phyloP scores from a whole-genome alignment of 2,113 vertebrate species.

The Psammodynastes pulverulentus region DNA sequence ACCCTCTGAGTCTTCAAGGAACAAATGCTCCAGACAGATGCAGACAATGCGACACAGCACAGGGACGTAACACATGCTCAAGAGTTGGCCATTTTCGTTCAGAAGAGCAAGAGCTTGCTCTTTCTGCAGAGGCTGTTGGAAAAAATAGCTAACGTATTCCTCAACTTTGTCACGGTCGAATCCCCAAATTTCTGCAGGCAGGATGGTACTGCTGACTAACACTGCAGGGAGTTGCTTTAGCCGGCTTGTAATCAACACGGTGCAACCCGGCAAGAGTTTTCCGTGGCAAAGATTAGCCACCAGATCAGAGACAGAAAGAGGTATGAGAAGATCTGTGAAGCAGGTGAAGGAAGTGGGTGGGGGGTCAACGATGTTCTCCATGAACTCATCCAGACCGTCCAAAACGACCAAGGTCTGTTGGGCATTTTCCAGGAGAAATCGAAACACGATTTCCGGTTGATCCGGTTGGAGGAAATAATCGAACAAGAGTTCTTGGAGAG shows the following conservation, averaged over 20 bases:
- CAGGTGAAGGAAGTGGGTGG: neutral
- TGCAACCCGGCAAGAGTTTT: constrained; percentile 80
- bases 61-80: constrained; percentile 80
- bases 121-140: constrained; percentile 45
- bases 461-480: constrained; percentile 72
- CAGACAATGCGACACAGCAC: constrained; percentile 82
- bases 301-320: constrained; percentile 68
- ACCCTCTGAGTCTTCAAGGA: constrained; percentile 36
- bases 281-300: constrained; percentile 76
- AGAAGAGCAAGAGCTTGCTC: constrained; percentile 70
- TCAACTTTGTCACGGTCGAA: constrained; percentile 74
- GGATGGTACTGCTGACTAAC: constrained; percentile 54
- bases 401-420: constrained; percentile 77
- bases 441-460: constrained; percentile 65
- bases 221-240: constrained; percentile 70
- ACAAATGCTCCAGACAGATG: constrained; percentile 75
- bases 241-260: constrained; percentile 82
- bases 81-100: constrained; percentile 66
- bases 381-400: constrained; percentile 88
- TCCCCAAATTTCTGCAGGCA: constrained; percentile 75
- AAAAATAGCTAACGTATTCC: constrained; percentile 76
- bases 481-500: constrained; percentile 81
- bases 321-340: constrained; percentile 15
- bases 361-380: constrained; percentile 33
- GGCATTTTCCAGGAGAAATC: constrained; percentile 76